Evolutionary conservation across 1,140 invertebrate genomes (phyloP).

Genomic region (Planococcus citri): DNA sequence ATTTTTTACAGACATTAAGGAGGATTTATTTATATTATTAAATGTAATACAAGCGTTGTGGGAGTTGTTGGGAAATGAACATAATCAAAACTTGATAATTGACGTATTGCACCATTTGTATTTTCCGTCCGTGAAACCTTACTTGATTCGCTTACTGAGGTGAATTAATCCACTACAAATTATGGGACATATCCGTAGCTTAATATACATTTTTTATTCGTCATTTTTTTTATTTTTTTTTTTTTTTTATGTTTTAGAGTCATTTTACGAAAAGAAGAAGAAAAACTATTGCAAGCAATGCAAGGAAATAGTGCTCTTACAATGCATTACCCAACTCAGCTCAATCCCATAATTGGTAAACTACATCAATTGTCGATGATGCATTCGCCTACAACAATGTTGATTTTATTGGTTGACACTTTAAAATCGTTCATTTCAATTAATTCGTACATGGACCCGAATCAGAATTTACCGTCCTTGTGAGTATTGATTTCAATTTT

Average conservation of each 20-base stretch:
- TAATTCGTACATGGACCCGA: neutral
- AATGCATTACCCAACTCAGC: neutral
- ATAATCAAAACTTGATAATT: neutral
- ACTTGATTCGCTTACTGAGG: neutral
- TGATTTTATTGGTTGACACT: neutral
- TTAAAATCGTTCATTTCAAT: neutral
- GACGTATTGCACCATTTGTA: slow-evolving; percentile 12
- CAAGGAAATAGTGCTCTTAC: neutral
- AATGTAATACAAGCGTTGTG: slow-evolving; percentile 3
- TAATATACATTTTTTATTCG: too few relatives aligned
- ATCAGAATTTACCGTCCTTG: neutral
- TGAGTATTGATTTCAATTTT: neutral
- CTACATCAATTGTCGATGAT: neutral
- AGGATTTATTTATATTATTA: slow-evolving; percentile 4
- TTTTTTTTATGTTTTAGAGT: neutral
- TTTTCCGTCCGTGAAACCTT: neutral
- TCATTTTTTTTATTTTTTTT: neutral
- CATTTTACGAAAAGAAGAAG: neutral
- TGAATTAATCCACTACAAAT: neutral
- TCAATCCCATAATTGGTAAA: neutral
- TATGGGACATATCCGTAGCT: neutral
- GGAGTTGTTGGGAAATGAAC: neutral
- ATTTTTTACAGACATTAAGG: neutral
- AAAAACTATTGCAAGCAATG: neutral
- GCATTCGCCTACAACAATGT: neutral